Base-by-base conservation (phyloP, 92 coral and sea anemone species). In the Epizoanthus ramosus region DNA sequence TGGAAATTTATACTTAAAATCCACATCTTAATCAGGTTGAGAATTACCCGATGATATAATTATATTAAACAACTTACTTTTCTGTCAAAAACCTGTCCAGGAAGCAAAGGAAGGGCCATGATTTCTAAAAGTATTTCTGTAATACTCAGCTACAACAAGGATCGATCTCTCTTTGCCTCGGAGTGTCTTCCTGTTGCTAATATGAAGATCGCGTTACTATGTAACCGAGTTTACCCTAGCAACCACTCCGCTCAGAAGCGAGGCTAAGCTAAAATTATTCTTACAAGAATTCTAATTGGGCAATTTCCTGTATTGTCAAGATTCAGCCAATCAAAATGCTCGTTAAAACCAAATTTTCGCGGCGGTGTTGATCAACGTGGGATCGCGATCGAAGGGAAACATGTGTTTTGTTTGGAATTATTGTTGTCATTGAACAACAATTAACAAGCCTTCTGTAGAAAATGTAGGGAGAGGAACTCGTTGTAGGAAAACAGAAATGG, bases 31-130 rank as follows among this genome's bases (percentile, higher is more conserved):
- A 5, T 59, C 22, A 35, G 39, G 23, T 31, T 50, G 23, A 72
- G 31, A 39, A 5, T 28, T 17, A 72, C 23, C 41, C 52, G 3
- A 54, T 60, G 60, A 72, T 72, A 19, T 14, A 45, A 15, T 54
- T 35, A 9, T 6, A 76, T 39, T 63, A 21, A 13, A 45, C 6
- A 31, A 19, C 73, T 67, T 83, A 96, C 99, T 92, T 96, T 96
- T 87, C 93, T 91, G 86, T 96, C 97, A 73, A 96, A 96, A 75
- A 91, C 94, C 71, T 96, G 95, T 59, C 99, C 99, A 73, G 99
- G 97, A 47, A 96, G 97, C 73, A 96, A 92, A 71, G 99, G 99
- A 69, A 96, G 95, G 74, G 99, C 95, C 99, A 96, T 96, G 71
- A 37, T 79, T 41, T 59, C 75, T 63, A 57, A 13, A 0, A 53